Conservation (phyloP, 2,113 vertebrate species). For the Gobius niger region DNA sequence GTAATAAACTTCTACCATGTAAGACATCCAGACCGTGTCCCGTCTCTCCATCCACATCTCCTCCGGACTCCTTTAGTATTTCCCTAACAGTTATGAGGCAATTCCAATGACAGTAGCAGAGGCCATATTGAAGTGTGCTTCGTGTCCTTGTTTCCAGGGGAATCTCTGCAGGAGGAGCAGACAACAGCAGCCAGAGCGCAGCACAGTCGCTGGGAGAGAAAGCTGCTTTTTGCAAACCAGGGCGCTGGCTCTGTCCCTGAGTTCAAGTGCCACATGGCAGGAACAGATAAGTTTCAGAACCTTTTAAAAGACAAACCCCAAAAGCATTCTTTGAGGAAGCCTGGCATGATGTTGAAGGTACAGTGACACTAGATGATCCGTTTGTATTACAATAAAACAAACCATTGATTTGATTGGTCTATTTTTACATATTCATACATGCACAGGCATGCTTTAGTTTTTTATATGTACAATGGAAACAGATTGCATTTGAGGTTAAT, state of each 20-base stretch:
- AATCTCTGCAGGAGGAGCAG: slow-evolving; percentile 48
- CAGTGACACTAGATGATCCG: background rate
- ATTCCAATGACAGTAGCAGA: background rate
- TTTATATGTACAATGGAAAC: no score
- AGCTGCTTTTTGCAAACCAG: slow-evolving; percentile 5
- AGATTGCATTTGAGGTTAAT: no score
- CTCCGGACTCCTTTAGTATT: no score
- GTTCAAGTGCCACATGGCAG: slow-evolving; percentile 60
- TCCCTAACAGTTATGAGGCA: no score
- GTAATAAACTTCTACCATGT: no score
- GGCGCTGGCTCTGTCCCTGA: slow-evolving; percentile 14
- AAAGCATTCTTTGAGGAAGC: slow-evolving; percentile 55
- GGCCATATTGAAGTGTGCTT: background rate
- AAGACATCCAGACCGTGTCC: no score
- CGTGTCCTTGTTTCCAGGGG: slow-evolving; percentile 49
- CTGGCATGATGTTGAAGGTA: slow-evolving; percentile 60
- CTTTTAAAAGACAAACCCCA: slow-evolving; percentile 59
- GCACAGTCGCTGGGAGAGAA: slow-evolving; percentile 38
- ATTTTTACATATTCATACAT: no score
- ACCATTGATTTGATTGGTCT: background rate
- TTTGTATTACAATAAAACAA: background rate
- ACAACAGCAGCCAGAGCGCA: slow-evolving; percentile 41
- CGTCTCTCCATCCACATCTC: no score
- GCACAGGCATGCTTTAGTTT: no score
- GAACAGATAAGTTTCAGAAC: slow-evolving; percentile 48